phyloP scores from a whole-genome alignment of 2,113 vertebrate genomes.

The Syngnathus floridae region DNA sequence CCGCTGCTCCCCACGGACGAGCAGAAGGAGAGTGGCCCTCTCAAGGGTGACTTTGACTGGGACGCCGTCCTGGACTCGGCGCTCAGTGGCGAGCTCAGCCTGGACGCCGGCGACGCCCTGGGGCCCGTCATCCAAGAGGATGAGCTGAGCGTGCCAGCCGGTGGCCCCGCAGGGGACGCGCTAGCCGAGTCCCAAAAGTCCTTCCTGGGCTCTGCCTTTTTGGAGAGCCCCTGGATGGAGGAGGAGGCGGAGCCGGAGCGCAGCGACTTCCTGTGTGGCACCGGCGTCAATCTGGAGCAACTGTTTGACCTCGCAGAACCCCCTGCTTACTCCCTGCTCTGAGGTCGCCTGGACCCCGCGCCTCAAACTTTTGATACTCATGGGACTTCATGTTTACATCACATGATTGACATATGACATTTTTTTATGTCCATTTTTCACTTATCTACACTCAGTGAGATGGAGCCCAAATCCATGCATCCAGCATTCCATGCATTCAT shows the following conservation, averaged over 20 bases:
- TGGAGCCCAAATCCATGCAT: neutral
- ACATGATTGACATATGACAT: neutral
- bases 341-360: constrained; percentile 20
- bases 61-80: constrained; percentile 82
- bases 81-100: constrained; percentile 75
- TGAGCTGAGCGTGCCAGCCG: constrained; percentile 70
- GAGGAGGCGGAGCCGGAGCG: constrained; percentile 75
- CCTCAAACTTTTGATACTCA: neutral
- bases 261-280: constrained; percentile 71
- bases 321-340: constrained; percentile 70
- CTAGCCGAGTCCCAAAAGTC: constrained; percentile 78
- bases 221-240: constrained; percentile 86
- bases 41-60: constrained; percentile 95
- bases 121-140: constrained; percentile 65
- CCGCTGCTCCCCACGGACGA: constrained; percentile 78
- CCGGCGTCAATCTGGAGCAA: constrained; percentile 73
- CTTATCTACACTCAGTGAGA: neutral
- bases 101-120: constrained; percentile 75
- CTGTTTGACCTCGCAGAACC: constrained; percentile 77
- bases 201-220: constrained; percentile 82
- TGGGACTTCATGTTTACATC: constrained; percentile 3
- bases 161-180: constrained; percentile 50
- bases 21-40: constrained; percentile 77
- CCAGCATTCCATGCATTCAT: neutral
- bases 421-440: neutral